Conservation (phyloP, 2,797 vertebrate species). For the Pelodytes ibericus region DNA sequence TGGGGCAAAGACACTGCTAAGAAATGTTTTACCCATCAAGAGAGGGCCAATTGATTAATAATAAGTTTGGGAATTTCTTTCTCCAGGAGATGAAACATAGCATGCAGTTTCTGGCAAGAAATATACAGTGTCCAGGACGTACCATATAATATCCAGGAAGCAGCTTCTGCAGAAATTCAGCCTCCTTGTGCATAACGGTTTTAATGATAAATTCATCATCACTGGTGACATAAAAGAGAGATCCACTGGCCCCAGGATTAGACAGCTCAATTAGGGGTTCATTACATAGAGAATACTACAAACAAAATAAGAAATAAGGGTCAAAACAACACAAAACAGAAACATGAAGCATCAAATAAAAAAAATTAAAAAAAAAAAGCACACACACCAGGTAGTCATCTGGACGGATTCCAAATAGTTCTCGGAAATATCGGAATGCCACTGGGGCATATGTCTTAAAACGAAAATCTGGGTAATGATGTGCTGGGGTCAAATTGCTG, state of each 20-base stretch:
- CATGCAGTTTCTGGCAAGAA: too few species aligned
- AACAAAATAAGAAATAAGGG: neutral
- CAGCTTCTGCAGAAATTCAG: conserved; percentile 96
- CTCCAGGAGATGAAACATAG: too few species aligned
- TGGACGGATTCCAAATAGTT: conserved; percentile 95
- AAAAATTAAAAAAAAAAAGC: neutral
- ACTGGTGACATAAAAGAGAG: conserved; percentile 94
- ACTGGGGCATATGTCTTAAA: conserved; percentile 97
- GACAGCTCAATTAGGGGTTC: conserved; percentile 96
- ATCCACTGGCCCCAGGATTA: conserved; percentile 95
- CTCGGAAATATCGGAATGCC: conserved; percentile 95
- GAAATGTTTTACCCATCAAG: too few species aligned
- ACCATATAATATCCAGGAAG: conserved; percentile 99
- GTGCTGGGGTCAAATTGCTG: conserved; percentile 94
- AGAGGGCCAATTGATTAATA: too few species aligned
- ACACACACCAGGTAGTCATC: conserved; percentile 93
- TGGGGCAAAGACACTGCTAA: too few species aligned
- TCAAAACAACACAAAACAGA: neutral
- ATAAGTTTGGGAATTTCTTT: too few species aligned
- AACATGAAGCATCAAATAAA: neutral
- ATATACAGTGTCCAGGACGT: too few species aligned
- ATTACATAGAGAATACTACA: conserved; percentile 93
- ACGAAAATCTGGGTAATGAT: conserved; percentile 94
- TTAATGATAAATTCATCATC: conserved; percentile 99
- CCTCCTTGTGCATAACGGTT: conserved; percentile 98